phyloP scores from a whole-genome alignment of 2,888 invertebrate genomes.

The Acanthopleura granulata region DNA sequence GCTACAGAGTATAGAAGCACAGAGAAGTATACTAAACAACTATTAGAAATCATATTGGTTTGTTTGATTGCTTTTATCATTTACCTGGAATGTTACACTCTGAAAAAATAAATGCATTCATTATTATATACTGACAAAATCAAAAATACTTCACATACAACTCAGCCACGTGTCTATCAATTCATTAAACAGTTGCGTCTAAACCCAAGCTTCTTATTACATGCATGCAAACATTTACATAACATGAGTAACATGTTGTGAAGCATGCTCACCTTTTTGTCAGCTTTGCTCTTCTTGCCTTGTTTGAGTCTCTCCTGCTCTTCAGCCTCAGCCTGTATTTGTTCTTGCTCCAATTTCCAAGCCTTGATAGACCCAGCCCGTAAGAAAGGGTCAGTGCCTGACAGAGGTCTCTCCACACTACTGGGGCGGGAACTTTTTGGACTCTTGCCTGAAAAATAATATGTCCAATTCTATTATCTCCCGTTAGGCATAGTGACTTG shows the following conservation, averaged over 20 bases:
- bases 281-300: constrained; percentile 54
- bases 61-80: background rate
- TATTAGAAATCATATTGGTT: too few species aligned
- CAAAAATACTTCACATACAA: background rate
- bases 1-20: too few species aligned
- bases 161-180: background rate
- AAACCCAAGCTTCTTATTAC: background rate
- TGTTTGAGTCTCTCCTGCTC: constrained; percentile 59
- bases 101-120: background rate
- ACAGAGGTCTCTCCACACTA: constrained; percentile 47
- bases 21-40: too few species aligned
- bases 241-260: background rate
- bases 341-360: constrained; percentile 60
- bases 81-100: background rate
- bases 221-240: background rate
- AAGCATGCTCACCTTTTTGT: constrained; percentile 50
- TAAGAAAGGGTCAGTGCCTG: constrained; percentile 50
- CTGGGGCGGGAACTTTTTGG: constrained; percentile 52
- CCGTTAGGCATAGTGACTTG: too few species aligned
- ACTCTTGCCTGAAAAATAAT: constrained; percentile 29
- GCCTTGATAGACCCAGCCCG: constrained; percentile 64
- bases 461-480: too few species aligned
- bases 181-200: too few species aligned
- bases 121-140: background rate
- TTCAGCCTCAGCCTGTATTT: constrained; percentile 60